A percentile compares a stretch with the other conserved stretches of the same genome.
phyloP scores from a whole-genome alignment of 2,113 vertebrate genomes.

The Oryzias woworae region DNA sequence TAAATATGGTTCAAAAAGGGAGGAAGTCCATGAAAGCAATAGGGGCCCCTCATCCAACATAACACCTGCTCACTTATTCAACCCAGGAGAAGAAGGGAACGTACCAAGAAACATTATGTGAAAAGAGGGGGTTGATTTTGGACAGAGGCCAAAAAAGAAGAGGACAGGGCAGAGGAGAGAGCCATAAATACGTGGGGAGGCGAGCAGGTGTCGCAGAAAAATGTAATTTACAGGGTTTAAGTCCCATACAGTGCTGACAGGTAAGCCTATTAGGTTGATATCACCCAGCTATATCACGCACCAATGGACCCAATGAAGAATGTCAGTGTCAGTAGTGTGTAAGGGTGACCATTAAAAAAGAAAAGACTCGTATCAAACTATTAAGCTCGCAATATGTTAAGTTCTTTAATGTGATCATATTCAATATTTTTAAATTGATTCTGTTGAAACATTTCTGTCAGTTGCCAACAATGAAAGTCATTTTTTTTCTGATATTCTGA shows the following conservation, averaged over 20 bases:
- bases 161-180: conserved; percentile 55
- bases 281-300: conserved; percentile 73
- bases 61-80: conserved; percentile 58
- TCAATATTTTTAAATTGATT: neutral
- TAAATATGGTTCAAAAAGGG: conserved; percentile 20
- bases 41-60: conserved; percentile 12
- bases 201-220: conserved; percentile 63
- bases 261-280: conserved; percentile 79
- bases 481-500: conserved; percentile 16
- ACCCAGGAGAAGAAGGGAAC: conserved; percentile 43
- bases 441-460: neutral
- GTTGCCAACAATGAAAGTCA: neutral
- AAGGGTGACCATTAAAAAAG: conserved; percentile 44
- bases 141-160: conserved; percentile 62
- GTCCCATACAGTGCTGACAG: conserved; percentile 67
- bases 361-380: conserved; percentile 30
- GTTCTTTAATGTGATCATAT: conserved; percentile 16
- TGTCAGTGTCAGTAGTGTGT: conserved; percentile 34
- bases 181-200: conserved; percentile 59
- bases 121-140: conserved; percentile 54
- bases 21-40: neutral
- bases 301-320: conserved; percentile 63
- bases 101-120: conserved; percentile 33
- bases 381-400: conserved; percentile 26
- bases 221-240: conserved; percentile 64